phyloP scores from a whole-genome alignment of 2,888 invertebrate species.

The Sisyra terminalis region DNA sequence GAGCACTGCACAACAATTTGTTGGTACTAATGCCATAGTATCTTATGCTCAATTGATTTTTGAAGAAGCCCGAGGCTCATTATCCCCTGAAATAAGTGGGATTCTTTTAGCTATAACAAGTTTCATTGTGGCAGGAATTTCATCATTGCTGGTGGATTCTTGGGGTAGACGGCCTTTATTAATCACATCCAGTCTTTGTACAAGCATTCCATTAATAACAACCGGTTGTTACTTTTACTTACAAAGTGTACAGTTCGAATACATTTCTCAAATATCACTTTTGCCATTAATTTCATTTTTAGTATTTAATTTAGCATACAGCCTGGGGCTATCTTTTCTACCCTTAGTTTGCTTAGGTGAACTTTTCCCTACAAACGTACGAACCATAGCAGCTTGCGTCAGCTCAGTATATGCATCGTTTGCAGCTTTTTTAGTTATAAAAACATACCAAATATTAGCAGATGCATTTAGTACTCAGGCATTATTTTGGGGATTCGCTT shows the following conservation, averaged over 20 bases:
- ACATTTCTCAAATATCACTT: constrained; percentile 20
- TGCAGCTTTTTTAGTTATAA: constrained; percentile 23
- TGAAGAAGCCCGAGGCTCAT: constrained; percentile 18
- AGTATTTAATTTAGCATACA: constrained; percentile 24
- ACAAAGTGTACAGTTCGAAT: constrained; percentile 17
- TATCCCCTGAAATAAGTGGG: constrained; percentile 17
- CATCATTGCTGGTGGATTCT: constrained; percentile 32
- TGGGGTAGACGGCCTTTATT: constrained; percentile 29
- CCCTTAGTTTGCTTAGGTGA: constrained; percentile 27
- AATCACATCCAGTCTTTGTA: constrained; percentile 24
- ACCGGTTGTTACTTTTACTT: constrained; percentile 23
- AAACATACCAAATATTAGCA: constrained; percentile 20
- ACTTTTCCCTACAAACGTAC: constrained; percentile 28
- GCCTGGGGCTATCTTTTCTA: constrained; percentile 26
- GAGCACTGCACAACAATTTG: constrained; percentile 27
- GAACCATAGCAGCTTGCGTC: constrained; percentile 29
- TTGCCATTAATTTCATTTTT: constrained; percentile 24
- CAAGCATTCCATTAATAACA: constrained; percentile 19
- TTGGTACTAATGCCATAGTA: constrained; percentile 37
- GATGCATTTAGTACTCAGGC: constrained; percentile 18
- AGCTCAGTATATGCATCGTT: constrained; percentile 26
- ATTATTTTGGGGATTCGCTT: constrained; percentile 22
- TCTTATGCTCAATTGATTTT: constrained; percentile 31
- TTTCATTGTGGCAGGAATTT: constrained; percentile 33
- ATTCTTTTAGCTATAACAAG: constrained; percentile 23